Base-by-base conservation (phyloP, 2,888 invertebrate species). In the Spatulosminthurus flaviceps region DNA sequence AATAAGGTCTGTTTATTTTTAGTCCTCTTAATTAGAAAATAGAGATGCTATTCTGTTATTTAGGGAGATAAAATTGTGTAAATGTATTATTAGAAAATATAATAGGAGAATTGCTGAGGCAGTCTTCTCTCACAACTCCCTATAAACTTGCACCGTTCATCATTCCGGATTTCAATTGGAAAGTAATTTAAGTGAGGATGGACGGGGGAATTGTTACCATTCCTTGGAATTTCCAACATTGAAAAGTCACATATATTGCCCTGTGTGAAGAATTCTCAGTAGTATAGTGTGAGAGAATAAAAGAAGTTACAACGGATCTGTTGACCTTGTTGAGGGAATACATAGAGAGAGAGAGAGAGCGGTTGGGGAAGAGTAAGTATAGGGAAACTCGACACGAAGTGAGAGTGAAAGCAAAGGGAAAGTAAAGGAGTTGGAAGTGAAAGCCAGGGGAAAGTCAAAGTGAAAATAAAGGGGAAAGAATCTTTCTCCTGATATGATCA, bases 1-100 rank as follows among this genome's bases (percentile, higher is more conserved):
- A 80, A 81, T 43, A 84, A 83, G 81, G 84, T 84, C 60, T 60
- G 26, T 41, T 41, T 41, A 9, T 41, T 51, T 51, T 2, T 51
- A 51, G 2, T 51, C 16, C 16, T 11, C n/a, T 51, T 51, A 11
- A 5, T 9, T 19, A 11, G 51, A 19, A 51, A 2, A 51, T 51
- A 9, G 13, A 41, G 13, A 13, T 41, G 13, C 41, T 41, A 9
- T 9, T 13, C 41, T 41, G 13, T 41, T n/a, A n/a, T n/a, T n/a
- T n/a, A n/a, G n/a, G n/a, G n/a, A 13, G 7, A 41, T 41, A 41
- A 9, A 41, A 41, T 13, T 41, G 13, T 41, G 51, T 51, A 51
- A 2, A 19, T 51, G 16, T 19, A n/a, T 51, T 51, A 51, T 19
- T 51, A 51, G 51, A 5, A 51, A 19, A 41, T 41, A 41, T 41